Evolutionary conservation across 2,797 vertebrate genomes (phyloP).

Genomic region (Lagothrix lagotricha): DNA sequence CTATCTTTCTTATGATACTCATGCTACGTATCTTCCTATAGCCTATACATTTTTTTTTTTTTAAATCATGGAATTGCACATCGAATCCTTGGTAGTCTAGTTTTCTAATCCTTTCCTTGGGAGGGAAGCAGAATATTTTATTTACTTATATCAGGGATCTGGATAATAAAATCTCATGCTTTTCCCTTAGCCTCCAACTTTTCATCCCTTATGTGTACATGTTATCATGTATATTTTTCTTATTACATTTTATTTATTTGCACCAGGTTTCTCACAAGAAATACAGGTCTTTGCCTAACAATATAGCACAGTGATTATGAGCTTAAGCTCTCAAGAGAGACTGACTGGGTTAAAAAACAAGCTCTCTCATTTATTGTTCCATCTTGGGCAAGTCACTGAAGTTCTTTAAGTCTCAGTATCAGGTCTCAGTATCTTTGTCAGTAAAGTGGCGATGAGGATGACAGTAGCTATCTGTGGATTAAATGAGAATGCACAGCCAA

Average conservation of each 20-base stretch:
- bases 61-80: background rate
- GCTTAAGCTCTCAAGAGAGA: background rate
- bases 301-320: background rate
- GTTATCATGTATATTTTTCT: background rate
- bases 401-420: background rate
- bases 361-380: background rate
- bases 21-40: background rate
- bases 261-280: background rate
- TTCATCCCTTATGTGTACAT: background rate
- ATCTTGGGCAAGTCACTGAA: background rate
- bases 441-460: background rate
- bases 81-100: background rate
- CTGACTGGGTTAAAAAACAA: background rate
- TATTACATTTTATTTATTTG: background rate
- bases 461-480: background rate
- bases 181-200: background rate
- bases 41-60: background rate
- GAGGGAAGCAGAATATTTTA: background rate
- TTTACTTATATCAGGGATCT: background rate
- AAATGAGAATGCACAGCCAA: background rate
- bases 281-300: background rate
- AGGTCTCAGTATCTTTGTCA: background rate
- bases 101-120: constrained; percentile 22
- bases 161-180: background rate
- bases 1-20: background rate